Evolutionary conservation across 1,140 invertebrate genomes (phyloP).

Genomic region (Oppia nitens): DNA sequence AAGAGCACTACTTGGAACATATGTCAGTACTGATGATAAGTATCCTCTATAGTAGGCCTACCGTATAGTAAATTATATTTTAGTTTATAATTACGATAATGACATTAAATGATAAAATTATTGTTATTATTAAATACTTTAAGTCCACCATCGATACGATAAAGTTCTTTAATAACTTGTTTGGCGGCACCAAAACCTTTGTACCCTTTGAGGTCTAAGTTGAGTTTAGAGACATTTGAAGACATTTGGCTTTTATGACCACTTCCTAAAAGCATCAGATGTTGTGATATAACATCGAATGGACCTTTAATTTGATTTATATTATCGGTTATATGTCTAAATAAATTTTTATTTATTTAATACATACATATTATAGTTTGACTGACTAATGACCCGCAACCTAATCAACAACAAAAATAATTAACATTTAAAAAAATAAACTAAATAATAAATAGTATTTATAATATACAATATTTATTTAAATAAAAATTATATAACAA

Average conservation of each 20-base stretch:
- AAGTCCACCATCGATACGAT: conserved; percentile 48
- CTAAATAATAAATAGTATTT: conserved; percentile 14
- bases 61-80: conserved; percentile 24
- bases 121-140: too few species aligned
- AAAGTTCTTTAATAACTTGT: conserved; percentile 54
- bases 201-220: conserved; percentile 1
- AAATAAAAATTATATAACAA: too few species aligned
- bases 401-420: conserved; percentile 25
- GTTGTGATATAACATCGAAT: conserved; percentile 88
- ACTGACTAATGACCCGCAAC: conserved; percentile 71
- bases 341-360: neutral
- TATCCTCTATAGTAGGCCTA: conserved; percentile 85
- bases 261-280: conserved; percentile 76
- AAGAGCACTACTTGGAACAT: conserved; percentile 83
- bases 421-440: conserved; percentile 1
- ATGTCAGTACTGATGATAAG: conserved; percentile 69
- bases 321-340: neutral
- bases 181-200: conserved; percentile 31
- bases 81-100: neutral
- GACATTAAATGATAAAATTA: too few species aligned
- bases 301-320: conserved; percentile 49
- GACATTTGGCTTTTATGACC: neutral
- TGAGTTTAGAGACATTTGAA: neutral
- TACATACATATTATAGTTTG: conserved; percentile 50
- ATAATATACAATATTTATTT: too few species aligned